A percentile compares a stretch with the other conserved stretches of the same genome.
These are phyloP conservation scores for Cephonodes hylas DNA, from an alignment of 2,888 invertebrate species.

Conservation along the genomic window DNA sequence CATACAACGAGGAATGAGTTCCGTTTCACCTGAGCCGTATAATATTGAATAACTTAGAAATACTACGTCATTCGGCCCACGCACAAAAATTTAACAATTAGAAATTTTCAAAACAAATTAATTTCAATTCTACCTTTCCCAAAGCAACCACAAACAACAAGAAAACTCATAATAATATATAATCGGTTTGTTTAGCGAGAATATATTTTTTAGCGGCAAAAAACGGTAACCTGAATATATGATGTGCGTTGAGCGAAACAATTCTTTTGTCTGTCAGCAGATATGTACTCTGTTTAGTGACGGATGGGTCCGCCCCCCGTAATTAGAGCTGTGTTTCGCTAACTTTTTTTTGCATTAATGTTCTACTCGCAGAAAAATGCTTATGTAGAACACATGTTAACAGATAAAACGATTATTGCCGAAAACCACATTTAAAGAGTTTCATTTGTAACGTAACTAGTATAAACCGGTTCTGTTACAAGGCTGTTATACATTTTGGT, in stretches of 20 bases:
- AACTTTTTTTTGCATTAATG: not conserved
- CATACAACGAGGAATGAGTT: too few relatives aligned
- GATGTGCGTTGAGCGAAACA: constrained; percentile 13
- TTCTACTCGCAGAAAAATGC: not conserved
- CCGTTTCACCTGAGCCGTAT: too few relatives aligned
- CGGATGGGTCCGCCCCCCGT: not conserved
- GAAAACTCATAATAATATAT: constrained; percentile 14
- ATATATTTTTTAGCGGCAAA: constrained; percentile 6
- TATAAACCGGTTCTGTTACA: too few relatives aligned
- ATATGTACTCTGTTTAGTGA: not conserved
- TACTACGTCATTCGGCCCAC: too few relatives aligned
- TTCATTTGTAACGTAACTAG: not conserved
- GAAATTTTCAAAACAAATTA: not conserved
- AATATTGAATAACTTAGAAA: too few relatives aligned
- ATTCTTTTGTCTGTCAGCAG: constrained; percentile 15
- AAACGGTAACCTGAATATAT: constrained; percentile 14
- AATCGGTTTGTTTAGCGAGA: constrained; percentile 13
- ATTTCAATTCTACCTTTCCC: constrained; percentile 3
- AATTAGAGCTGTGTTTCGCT: not conserved
- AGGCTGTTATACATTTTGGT: too few relatives aligned
- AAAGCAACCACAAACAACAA: constrained; percentile 10
- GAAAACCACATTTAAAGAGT: not conserved
- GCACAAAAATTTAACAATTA: not conserved
- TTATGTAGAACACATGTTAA: not conserved
- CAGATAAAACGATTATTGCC: not conserved